Evolutionary conservation across 1,140 invertebrate species (phyloP).

Genomic region (Cydia fagiglandana): DNA sequence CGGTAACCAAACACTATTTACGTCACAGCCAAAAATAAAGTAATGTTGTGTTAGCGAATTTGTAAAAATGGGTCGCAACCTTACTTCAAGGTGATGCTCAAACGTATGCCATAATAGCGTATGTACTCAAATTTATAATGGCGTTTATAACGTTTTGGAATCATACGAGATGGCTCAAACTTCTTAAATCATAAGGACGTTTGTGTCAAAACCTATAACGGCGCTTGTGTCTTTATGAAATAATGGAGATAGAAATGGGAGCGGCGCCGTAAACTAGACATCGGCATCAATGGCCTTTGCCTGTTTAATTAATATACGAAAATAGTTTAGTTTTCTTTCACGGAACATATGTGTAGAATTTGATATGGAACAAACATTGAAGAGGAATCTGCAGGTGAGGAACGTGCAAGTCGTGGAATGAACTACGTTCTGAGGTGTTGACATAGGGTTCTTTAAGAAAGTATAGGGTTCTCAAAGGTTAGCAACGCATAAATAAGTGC

Average conservation of each 20-base stretch:
- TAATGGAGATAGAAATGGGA: not conserved
- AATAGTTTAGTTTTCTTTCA: not conserved
- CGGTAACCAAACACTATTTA: not conserved
- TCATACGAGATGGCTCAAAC: not conserved
- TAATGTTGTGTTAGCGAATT: constrained; percentile 7
- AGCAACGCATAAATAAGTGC: too few relatives aligned
- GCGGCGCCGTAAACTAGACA: constrained; percentile 1
- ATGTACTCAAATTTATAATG: not conserved
- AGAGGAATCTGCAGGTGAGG: too few relatives aligned
- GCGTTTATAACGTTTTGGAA: not conserved
- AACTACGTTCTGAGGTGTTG: too few relatives aligned
- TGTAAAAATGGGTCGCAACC: constrained; percentile 33
- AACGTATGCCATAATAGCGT: constrained; percentile 34
- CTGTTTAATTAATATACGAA: not conserved
- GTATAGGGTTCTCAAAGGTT: too few relatives aligned
- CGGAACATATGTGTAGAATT: not conserved
- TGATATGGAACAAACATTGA: not conserved
- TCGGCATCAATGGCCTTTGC: constrained; percentile 10
- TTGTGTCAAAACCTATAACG: not conserved
- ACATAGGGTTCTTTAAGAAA: too few relatives aligned
- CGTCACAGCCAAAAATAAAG: constrained; percentile 2
- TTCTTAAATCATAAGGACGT: not conserved
- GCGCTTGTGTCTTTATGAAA: not conserved
- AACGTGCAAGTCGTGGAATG: too few relatives aligned
- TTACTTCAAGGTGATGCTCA: constrained; percentile 39